Evolutionary conservation across 2,888 invertebrate genomes (phyloP).

Genomic region (Bibio marci): DNA sequence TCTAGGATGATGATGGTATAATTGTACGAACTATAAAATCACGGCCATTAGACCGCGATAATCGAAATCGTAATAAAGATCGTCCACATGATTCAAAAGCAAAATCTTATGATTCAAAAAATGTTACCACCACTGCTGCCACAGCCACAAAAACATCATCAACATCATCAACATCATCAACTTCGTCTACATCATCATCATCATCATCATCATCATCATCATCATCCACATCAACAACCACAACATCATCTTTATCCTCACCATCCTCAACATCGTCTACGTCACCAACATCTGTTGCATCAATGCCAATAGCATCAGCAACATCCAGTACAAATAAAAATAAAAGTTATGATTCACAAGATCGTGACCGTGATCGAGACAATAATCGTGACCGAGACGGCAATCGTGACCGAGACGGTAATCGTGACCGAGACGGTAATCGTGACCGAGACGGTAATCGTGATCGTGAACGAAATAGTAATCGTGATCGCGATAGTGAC

Average conservation of each 20-base stretch:
- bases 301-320: not conserved
- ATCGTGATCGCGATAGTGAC: not conserved
- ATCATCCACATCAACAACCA: no score
- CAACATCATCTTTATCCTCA: not conserved
- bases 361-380: constrained; percentile 6
- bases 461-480: constrained; percentile 1
- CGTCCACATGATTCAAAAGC: not conserved
- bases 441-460: constrained; percentile 1
- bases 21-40: constrained; percentile 9
- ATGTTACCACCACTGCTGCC: not conserved
- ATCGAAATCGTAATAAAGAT: not conserved
- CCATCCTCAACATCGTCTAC: no score
- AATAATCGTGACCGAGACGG: constrained; percentile 1
- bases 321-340: not conserved
- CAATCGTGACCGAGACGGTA: constrained; percentile 4
- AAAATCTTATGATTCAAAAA: not conserved
- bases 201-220: no score
- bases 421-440: constrained; percentile 3
- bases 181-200: no score
- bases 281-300: no score
- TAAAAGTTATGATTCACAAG: not conserved
- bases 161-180: not conserved
- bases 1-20: constrained; percentile 8
- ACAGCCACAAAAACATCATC: not conserved
- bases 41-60: constrained; percentile 3